Evolutionary conservation across 2,113 vertebrate genomes (phyloP).

Genomic region (Bolborhynchus lineola): DNA sequence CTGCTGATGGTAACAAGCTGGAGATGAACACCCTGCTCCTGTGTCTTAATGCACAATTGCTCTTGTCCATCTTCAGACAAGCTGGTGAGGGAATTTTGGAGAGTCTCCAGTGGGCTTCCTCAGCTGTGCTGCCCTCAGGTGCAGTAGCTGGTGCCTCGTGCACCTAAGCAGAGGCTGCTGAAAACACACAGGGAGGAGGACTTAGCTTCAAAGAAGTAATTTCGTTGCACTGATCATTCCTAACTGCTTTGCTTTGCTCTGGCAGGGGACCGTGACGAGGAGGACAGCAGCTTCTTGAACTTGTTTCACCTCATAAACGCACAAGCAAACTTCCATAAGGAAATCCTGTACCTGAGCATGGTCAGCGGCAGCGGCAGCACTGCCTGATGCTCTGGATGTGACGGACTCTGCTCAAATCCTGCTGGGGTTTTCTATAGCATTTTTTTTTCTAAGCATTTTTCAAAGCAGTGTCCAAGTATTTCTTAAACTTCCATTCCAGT

Average conservation of each 20-base stretch:
- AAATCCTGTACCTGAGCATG: conserved; percentile 76
- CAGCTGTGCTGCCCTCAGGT: neutral
- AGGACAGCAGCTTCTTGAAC: conserved; percentile 76
- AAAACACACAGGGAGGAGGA: neutral
- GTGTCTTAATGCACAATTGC: neutral
- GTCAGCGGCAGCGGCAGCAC: neutral
- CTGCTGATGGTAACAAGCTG: neutral
- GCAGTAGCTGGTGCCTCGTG: neutral
- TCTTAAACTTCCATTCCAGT: neutral
- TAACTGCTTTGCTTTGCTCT: neutral
- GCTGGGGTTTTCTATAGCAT: neutral
- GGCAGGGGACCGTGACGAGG: conserved; percentile 66
- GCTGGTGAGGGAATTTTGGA: neutral
- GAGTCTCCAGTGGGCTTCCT: neutral
- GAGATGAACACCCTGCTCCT: neutral
- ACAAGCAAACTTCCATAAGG: conserved; percentile 86
- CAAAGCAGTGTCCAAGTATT: neutral
- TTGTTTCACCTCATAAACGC: conserved; percentile 83
- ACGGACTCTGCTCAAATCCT: neutral
- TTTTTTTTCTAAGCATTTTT: no score
- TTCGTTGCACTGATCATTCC: neutral
- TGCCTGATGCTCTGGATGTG: neutral
- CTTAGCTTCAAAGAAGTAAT: neutral
- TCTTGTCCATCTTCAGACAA: neutral
- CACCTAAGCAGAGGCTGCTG: neutral